Conservation (phyloP, 2,888 invertebrate genomes). For the Nasonia oneida region DNA sequence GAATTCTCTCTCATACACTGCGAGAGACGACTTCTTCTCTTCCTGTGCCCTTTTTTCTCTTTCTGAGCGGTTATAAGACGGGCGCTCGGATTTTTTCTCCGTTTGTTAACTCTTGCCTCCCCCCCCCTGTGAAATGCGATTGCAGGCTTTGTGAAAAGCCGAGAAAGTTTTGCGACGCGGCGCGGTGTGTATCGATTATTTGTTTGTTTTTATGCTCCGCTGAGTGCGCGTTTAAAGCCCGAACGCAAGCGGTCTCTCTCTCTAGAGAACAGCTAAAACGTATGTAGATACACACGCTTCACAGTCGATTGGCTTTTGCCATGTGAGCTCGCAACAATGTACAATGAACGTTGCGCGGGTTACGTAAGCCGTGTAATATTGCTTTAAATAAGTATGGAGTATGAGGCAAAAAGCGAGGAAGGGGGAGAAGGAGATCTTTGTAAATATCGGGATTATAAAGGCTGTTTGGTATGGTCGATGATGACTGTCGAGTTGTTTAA, state of each 20-base stretch:
- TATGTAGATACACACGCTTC: slow-evolving; percentile 26
- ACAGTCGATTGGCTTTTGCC: slow-evolving; percentile 37
- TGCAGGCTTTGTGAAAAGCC: background rate
- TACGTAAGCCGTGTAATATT: slow-evolving; percentile 9
- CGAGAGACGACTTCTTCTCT: background rate
- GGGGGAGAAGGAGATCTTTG: background rate
- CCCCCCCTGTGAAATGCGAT: background rate
- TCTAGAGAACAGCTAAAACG: slow-evolving; percentile 8
- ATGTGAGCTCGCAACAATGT: slow-evolving; percentile 15
- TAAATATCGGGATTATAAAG: no score
- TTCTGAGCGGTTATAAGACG: background rate
- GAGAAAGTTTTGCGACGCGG: background rate
- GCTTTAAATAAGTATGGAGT: background rate
- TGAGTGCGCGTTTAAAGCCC: background rate
- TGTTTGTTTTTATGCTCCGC: background rate
- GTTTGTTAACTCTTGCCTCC: background rate
- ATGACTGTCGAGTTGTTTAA: no score
- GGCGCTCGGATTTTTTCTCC: background rate
- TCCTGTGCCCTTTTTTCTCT: background rate
- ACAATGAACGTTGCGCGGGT: background rate
- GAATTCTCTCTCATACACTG: slow-evolving; percentile 42
- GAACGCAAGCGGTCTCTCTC: background rate
- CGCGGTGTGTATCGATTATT: background rate
- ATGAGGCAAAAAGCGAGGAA: background rate
- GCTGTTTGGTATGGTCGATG: no score